Evolutionary conservation across 2,113 vertebrate species (phyloP).

Genomic region (Zapornia atra): DNA sequence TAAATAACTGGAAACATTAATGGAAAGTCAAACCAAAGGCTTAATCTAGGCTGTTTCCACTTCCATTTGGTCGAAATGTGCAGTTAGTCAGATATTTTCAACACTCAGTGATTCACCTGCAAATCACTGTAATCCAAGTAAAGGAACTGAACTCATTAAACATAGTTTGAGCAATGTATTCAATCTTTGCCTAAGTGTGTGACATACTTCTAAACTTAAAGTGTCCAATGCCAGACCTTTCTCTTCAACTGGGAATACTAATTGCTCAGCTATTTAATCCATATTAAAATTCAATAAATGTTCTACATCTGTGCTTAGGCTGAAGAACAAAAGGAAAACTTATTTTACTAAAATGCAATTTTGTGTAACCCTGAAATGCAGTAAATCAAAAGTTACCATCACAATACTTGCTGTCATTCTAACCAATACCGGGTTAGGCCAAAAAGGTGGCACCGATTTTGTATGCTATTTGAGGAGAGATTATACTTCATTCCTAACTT

Average conservation of each 20-base stretch:
- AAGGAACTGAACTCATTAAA: background rate
- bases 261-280: background rate
- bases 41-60: background rate
- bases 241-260: background rate
- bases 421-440: background rate
- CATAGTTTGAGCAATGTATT: accelerated
- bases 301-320: background rate
- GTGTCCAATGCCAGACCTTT: background rate
- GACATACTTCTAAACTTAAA: background rate
- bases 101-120: background rate
- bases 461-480: background rate
- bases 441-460: background rate
- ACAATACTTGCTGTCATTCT: background rate
- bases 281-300: background rate
- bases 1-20: background rate
- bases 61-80: background rate
- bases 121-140: background rate
- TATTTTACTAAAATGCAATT: background rate
- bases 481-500: background rate
- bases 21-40: background rate
- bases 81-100: background rate
- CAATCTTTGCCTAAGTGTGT: background rate
- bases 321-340: background rate
- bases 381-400: background rate
- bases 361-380: background rate